A percentile compares a stretch with the other conserved stretches of the same genome.
These are phyloP conservation scores for Passer montanus DNA, from an alignment of 2,113 vertebrate species.

Conservation along the genomic window DNA sequence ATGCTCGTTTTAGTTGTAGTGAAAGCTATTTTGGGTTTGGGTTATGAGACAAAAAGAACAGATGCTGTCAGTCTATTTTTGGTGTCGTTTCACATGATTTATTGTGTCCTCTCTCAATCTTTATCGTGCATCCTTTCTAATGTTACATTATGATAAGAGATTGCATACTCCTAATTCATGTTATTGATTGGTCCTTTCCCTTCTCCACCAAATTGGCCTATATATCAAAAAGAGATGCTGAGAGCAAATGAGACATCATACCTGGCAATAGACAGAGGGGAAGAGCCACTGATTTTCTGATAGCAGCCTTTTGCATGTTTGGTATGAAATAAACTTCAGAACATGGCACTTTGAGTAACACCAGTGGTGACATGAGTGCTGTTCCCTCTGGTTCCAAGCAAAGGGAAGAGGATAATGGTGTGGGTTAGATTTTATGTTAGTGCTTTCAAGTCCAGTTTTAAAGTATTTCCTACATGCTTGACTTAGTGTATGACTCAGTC, in stretches of 20 bases:
- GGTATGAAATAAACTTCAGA: not conserved
- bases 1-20: not conserved
- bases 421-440: not conserved
- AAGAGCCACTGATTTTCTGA: not conserved
- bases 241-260: not conserved
- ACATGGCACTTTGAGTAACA: not conserved
- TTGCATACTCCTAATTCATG: not conserved
- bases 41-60: not conserved
- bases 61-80: slow-evolving; percentile 5
- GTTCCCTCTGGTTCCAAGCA: not conserved
- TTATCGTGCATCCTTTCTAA: not conserved
- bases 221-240: not conserved
- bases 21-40: not conserved
- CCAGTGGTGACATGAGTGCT: not conserved
- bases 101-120: not conserved
- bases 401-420: not conserved
- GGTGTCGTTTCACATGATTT: not conserved
- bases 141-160: not conserved
- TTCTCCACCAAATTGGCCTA: not conserved
- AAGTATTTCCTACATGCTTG: not conserved
- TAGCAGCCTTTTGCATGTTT: not conserved
- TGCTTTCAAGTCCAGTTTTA: not conserved
- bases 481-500: not conserved
- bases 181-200: not conserved
- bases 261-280: not conserved